Evolutionary conservation across 2,113 vertebrate genomes (phyloP).

Genomic region (Sceloporus tristichus): DNA sequence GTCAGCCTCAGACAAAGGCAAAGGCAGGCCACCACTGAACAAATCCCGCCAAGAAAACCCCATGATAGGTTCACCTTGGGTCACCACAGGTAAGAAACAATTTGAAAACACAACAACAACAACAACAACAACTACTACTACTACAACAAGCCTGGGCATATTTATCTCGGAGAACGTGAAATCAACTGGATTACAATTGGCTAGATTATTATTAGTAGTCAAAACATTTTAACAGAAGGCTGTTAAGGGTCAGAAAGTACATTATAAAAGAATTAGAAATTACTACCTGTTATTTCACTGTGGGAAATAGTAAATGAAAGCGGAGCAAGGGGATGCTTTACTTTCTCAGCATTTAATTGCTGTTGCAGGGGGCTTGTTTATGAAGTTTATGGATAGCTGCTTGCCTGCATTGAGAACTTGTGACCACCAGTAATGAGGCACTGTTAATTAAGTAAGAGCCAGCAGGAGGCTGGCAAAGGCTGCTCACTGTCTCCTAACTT

Average conservation of each 20-base stretch:
- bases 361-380: constrained; percentile 23
- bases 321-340: neutral
- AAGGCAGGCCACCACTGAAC: too few species aligned
- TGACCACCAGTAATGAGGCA: neutral
- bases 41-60: too few species aligned
- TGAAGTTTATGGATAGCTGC: neutral
- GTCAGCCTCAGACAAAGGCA: too few species aligned
- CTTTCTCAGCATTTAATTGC: constrained; percentile 25
- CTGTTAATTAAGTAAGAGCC: constrained; percentile 27
- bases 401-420: neutral
- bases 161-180: neutral
- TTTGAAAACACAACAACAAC: too few species aligned
- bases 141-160: neutral
- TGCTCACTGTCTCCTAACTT: neutral
- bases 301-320: neutral
- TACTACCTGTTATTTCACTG: neutral
- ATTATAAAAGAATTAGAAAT: constrained; percentile 14
- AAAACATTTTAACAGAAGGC: constrained; percentile 19
- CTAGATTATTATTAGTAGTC: neutral
- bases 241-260: neutral
- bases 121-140: too few species aligned
- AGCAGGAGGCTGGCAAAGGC: constrained; percentile 10
- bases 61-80: too few species aligned
- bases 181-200: neutral
- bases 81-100: too few species aligned